Evolutionary conservation across 1,140 invertebrate genomes (phyloP), one percentile per base, ranked within the genome.

Genomic region (Drosophila saltans): DNA sequence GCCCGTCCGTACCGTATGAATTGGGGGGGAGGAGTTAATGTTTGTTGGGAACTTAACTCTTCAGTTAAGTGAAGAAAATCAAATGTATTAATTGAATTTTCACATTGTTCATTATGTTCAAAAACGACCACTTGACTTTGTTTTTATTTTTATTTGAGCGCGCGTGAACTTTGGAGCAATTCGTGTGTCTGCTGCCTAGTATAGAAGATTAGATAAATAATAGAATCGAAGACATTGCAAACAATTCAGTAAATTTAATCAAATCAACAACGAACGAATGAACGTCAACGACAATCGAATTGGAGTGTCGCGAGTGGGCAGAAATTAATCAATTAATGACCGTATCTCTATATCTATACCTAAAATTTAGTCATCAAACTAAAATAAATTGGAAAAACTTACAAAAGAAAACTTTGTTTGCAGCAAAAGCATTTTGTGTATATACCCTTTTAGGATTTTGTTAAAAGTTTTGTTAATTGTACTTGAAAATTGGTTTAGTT

Each of bases 121-220:
- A 52, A 1, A 52, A 26, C 21, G 39, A 16, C 33, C 63, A 66
- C 58, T 71, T 62, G 21, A 59, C 16, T 62, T 30, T 48, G 33
- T 36, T 36, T 36, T 36, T 5, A 1, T 36, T 36, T 1, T 36
- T 36, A 0, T 36, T 36, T 60, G 39, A 28, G 16, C 33, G 30
- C 16, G 10, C 24, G 16, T 62, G 41, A 71, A 58, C 63, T 75
- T 72, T 72, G 73, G 16, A 52, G 33, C 59, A 26, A 64, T 52
- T 64, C 43, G 63, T 63, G 40, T 66, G 55, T 33, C 11, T 28
- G 26, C 10, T 16, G 26, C 10, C 7, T 7, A 30, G 48, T 45
- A 36, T 36, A 56, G 69, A 75, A 56, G 69, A 75, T 72, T 36
- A 75, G 69, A 71, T 71, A 75, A 57, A 11, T 5, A 21, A 2